Evolutionary conservation across 1,140 invertebrate genomes (phyloP), one percentile per base, ranked within the genome.

Genomic region (Drosophila tani): DNA sequence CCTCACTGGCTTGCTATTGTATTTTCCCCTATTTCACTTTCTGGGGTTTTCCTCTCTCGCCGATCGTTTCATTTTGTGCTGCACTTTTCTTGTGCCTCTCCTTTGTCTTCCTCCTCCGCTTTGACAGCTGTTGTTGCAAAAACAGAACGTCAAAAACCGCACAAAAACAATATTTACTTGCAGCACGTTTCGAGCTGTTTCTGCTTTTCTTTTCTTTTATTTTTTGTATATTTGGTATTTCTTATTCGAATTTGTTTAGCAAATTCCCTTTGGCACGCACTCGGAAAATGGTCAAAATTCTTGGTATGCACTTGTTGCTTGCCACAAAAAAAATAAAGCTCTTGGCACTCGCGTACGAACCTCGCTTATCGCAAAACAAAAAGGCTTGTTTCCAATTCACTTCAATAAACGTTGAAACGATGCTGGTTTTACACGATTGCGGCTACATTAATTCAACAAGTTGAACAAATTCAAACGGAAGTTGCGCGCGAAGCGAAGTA

Each of bases 51-150:
- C 57, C 55, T 65, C 24, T 55, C 41, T 29, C 49, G 47, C 35
- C 47, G 56, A 75, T 75, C 65, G 62, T 59, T 62, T 70, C 56
- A 50, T 73, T 46, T 63, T 43, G 46, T 66, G 79, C 75, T 80
- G 81, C 81, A 83, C 81, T 83, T 80, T 84, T 84, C 49, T 83
- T 67, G 58, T 67, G 79, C 80, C 60, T 19, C 63, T 73, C 21
- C 46, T 68, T 69, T 75, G 21, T 43, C 45, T 75, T 57, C 58
- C n/a, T 53, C 27, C 50, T 55, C 19, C 56, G 46, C 55, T 71
- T 47, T 69, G 70, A 80, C 75, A 81, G 81, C 78, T 84, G 81
- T 74, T 70, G 67, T 67, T 68, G 63, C 68, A 62, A 66, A 60
- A 32, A 66, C 53, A 56, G 53, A 56, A 56, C 53, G 53, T 56